Evolutionary conservation across 2,113 vertebrate species (phyloP).

Genomic region (Calyptommatus sinebrachiatus): DNA sequence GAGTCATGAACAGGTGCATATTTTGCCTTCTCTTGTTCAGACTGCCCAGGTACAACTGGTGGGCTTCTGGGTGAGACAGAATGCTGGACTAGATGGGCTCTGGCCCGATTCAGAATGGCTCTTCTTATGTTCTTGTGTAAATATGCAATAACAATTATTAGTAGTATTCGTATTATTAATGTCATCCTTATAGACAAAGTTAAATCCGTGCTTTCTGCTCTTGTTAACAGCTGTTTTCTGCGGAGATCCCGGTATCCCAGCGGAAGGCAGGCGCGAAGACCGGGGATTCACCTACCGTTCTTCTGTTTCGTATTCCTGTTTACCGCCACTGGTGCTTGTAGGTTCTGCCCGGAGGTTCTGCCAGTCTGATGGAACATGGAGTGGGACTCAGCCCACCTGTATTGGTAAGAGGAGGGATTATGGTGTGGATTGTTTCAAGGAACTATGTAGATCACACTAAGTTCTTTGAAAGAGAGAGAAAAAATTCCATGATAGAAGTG

Average conservation of each 20-base stretch:
- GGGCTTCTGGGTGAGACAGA: too few species aligned
- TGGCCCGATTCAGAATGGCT: too few species aligned
- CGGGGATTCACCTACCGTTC: conserved; percentile 94
- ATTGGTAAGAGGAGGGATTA: conserved; percentile 77
- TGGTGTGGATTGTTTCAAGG: neutral
- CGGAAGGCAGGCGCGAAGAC: conserved; percentile 88
- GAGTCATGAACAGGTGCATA: too few species aligned
- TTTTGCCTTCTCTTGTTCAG: too few species aligned
- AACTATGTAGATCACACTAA: neutral
- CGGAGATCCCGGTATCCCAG: conserved; percentile 89
- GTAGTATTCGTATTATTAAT: too few species aligned
- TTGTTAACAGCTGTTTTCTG: conserved; percentile 89
- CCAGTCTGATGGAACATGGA: conserved; percentile 94
- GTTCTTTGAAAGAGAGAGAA: too few species aligned
- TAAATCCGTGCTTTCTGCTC: neutral
- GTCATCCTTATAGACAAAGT: neutral
- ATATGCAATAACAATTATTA: too few species aligned
- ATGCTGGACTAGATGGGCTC: too few species aligned
- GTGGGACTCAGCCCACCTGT: conserved; percentile 94
- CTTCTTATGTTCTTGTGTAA: too few species aligned
- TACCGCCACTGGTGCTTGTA: conserved; percentile 85
- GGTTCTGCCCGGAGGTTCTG: conserved; percentile 91
- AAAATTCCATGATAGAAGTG: too few species aligned
- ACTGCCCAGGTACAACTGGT: too few species aligned
- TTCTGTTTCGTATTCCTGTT: conserved; percentile 90